Percentiles rank a stretch among this genome's conserved stretches.
Conservation (phyloP, 1,140 invertebrate genomes). For the Atopsyche davidsoni region DNA sequence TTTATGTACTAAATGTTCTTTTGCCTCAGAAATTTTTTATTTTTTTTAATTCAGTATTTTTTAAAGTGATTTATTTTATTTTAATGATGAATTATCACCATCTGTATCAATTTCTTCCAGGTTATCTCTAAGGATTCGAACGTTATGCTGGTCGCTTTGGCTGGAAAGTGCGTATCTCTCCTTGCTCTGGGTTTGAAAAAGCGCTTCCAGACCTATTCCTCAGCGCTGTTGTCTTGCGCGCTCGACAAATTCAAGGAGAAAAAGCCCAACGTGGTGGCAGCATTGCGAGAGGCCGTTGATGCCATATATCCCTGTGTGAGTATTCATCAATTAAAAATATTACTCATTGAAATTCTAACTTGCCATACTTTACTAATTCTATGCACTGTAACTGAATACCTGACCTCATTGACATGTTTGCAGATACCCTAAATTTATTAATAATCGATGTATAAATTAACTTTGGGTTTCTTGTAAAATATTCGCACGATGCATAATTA, state of each 20-base stretch:
- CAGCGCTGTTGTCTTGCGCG: conserved; percentile 70
- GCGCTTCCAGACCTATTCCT: conserved; percentile 79
- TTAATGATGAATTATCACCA: too few relatives aligned
- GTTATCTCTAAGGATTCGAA: conserved; percentile 91
- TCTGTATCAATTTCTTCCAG: conserved; percentile 42
- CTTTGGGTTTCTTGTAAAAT: too few relatives aligned
- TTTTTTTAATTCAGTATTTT: conserved; percentile 13
- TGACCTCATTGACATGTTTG: too few relatives aligned
- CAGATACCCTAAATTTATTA: too few relatives aligned
- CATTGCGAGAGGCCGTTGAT: conserved; percentile 87
- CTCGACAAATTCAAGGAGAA: conserved; percentile 98
- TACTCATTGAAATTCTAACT: too few relatives aligned
- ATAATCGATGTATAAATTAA: too few relatives aligned
- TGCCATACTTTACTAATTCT: too few relatives aligned
- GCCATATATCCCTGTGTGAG: conserved; percentile 76
- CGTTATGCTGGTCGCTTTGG: conserved; percentile 85
- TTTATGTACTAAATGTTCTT: conserved; percentile 8
- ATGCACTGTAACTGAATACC: too few relatives aligned
- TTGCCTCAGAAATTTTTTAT: conserved; percentile 11
- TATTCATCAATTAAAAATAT: too few relatives aligned
- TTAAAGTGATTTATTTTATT: conserved; percentile 15
- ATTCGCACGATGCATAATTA: too few relatives aligned
- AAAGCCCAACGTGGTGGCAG: conserved; percentile 82
- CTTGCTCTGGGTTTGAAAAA: conserved; percentile 84
- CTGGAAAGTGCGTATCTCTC: conserved; percentile 76